Percentiles rank a stretch among this genome's conserved stretches.
Conservation (phyloP, 2,797 vertebrate genomes). For the Danio albolineatus region DNA sequence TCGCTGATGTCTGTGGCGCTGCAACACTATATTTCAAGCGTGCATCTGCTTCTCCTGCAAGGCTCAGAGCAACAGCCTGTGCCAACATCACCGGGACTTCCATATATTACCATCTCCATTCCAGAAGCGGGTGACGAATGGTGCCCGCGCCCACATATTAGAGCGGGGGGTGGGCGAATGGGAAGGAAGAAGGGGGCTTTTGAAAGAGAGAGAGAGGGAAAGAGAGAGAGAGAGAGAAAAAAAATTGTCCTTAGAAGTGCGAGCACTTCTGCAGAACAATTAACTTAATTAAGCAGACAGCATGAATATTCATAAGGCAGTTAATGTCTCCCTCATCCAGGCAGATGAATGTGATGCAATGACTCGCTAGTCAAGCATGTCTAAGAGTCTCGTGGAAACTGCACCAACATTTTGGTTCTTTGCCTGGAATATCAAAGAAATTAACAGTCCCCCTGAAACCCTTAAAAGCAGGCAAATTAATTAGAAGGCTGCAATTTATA, state of each 20-base stretch:
- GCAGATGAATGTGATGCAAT: constrained; percentile 91
- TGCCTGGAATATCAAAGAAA: constrained; percentile 84
- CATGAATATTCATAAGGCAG: constrained; percentile 93
- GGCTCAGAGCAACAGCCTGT: constrained; percentile 55
- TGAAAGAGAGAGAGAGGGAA: constrained; percentile 25
- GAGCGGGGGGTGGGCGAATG: constrained; percentile 14
- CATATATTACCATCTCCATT: constrained; percentile 67
- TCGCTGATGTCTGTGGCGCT: constrained; percentile 28
- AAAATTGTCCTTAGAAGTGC: constrained; percentile 86
- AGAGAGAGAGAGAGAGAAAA: constrained; percentile 54
- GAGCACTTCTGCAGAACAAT: constrained; percentile 91
- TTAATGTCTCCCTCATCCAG: constrained; percentile 90
- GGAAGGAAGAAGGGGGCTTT: constrained; percentile 30
- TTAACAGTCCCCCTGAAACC: constrained; percentile 79
- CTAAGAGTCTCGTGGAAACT: constrained; percentile 85
- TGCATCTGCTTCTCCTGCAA: constrained; percentile 53
- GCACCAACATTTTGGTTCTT: constrained; percentile 81
- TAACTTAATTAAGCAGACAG: constrained; percentile 92
- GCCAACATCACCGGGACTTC: constrained; percentile 58
- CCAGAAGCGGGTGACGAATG: constrained; percentile 71
- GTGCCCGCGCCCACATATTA: constrained; percentile 69
- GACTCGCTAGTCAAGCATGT: constrained; percentile 90
- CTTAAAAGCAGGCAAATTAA: constrained; percentile 82
- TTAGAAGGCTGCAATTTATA: constrained; percentile 76
- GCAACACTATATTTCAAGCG: constrained; percentile 46